phyloP scores from a whole-genome alignment of 1,140 invertebrate genomes.

The Aphelinus certus region DNA sequence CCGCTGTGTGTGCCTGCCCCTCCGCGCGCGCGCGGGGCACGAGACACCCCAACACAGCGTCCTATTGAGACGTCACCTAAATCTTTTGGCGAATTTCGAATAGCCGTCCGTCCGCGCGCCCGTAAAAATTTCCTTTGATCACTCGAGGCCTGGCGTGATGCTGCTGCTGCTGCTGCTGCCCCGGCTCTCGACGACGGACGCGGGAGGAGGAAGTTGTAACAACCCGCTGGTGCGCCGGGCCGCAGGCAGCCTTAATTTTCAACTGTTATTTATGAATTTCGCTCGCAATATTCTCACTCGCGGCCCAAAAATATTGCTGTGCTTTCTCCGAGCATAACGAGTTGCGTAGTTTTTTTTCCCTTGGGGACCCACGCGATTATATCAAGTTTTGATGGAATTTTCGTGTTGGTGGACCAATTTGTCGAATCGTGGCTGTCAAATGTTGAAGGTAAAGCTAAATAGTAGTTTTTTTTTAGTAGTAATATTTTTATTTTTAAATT shows the following conservation, averaged over 20 bases:
- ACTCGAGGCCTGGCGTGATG: background rate
- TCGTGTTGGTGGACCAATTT: too few species aligned
- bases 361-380: too few species aligned
- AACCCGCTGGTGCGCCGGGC: background rate
- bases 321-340: background rate
- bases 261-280: background rate
- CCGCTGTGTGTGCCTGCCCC: background rate
- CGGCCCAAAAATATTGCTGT: background rate
- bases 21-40: background rate
- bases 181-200: background rate
- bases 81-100: slow-evolving; percentile 35
- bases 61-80: slow-evolving; percentile 39
- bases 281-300: background rate
- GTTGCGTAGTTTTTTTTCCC: too few species aligned
- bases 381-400: too few species aligned
- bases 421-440: too few species aligned
- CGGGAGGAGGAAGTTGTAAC: background rate
- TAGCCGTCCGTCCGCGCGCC: background rate
- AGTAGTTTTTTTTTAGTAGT: too few species aligned
- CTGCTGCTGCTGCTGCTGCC: background rate
- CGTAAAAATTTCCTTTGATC: slow-evolving; percentile 38
- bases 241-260: background rate
- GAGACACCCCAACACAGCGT: slow-evolving; percentile 9
- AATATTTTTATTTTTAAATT: too few species aligned
- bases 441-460: too few species aligned